Base-by-base conservation (phyloP, 2,888 invertebrate genomes). In the Gerris lacustris region DNA sequence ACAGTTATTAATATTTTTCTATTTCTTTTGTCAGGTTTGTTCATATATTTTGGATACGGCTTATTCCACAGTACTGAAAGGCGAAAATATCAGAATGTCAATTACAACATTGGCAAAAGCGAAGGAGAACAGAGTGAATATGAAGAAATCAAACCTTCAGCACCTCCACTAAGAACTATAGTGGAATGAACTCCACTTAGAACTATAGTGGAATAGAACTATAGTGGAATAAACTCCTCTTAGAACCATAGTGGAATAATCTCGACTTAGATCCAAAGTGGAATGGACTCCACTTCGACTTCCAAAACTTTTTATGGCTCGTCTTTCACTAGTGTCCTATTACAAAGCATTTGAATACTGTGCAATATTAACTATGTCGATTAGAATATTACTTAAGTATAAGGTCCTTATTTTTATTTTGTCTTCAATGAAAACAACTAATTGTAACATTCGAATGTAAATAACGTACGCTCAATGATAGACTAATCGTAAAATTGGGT, bases 1-100 rank as follows among this genome's bases (percentile, higher is more conserved):
- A 31, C 31, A 31, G 31, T 31, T 31, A 31, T 31, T 31, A 2
- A 31, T 31, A 31, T 2, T 66, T 66, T 7, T 5, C 5, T 4
- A 18, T 11, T 64, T 68, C 72, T 67, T 70, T 73, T 80, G 75
- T n/a, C 80, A 88, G 91, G 91, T 75, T 82, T 90, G 5, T 74
- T 86, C 7, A 89, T 91, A 77, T 91, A 91, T 81, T 85, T 88
- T 74, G 82, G 83, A 9, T 91, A 91, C 79, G 90, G 91, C 69
- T 84, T 87, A 63, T 86, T 87, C 84, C 84, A 90, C 80, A 89
- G 89, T 75, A 80, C 80, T 0, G 85, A 85, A 76, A 80, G 71
- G 55, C 9, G 55, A 55, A 55, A 55, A 15, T 55, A 55, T 15
- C 55, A 55, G 55, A 55, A 55, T 55, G 55, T 55, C 9, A 9